phyloP scores from a whole-genome alignment of 2,797 vertebrate genomes.

The Acipenser ruthenus region DNA sequence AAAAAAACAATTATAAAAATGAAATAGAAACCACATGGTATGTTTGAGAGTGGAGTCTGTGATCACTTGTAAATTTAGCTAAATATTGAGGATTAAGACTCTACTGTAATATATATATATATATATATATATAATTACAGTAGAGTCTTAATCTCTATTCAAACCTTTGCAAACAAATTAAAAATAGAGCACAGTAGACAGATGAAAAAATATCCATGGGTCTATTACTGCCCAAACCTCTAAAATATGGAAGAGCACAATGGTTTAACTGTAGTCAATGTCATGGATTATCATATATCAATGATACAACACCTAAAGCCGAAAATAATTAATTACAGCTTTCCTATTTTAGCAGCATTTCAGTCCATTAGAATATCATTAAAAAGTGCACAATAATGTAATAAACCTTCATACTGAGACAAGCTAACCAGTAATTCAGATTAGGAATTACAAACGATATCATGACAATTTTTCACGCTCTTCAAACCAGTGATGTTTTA shows the following conservation, averaged over 20 bases:
- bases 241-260: conserved; percentile 35
- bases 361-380: background rate
- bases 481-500: conserved; percentile 75
- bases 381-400: background rate
- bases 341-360: conserved; percentile 49
- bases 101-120: background rate
- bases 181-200: too few species aligned
- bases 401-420: conserved; percentile 17
- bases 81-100: conserved; percentile 5
- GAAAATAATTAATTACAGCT: conserved; percentile 57
- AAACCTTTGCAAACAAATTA: too few species aligned
- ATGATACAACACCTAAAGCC: conserved; percentile 48
- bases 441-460: conserved; percentile 71
- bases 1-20: too few species aligned
- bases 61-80: conserved; percentile 39
- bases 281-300: conserved; percentile 53
- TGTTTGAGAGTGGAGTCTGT: conserved; percentile 58
- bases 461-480: conserved; percentile 67
- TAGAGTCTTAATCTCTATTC: too few species aligned
- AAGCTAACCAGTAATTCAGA: conserved; percentile 40
- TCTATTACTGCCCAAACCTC: conserved; percentile 10
- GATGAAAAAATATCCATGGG: too few species aligned
- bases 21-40: conserved; percentile 36
- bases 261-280: conserved; percentile 45
- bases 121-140: too few species aligned